A percentile compares a stretch with the other conserved stretches of the same genome.
phyloP scores from a whole-genome alignment of 2,113 vertebrate species.

The Bufo gargarizans region DNA sequence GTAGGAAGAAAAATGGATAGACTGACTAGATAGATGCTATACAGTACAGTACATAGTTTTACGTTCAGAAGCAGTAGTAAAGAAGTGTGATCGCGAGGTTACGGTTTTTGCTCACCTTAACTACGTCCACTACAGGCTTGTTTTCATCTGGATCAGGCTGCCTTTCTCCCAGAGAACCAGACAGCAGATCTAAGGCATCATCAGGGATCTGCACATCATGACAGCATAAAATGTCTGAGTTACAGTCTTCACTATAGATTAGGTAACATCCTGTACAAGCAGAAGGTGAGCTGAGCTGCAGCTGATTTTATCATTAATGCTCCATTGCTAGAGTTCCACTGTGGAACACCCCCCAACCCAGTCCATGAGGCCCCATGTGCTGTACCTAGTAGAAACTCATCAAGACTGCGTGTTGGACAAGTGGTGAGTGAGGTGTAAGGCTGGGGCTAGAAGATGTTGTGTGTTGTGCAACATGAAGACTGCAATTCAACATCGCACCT shows the following conservation, averaged over 20 bases:
- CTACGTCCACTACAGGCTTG: constrained; percentile 75
- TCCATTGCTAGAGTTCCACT: too few relatives aligned
- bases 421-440: too few relatives aligned
- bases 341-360: too few relatives aligned
- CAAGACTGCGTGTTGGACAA: too few relatives aligned
- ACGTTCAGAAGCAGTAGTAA: not conserved
- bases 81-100: not conserved
- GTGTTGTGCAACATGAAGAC: too few relatives aligned
- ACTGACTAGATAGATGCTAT: not conserved
- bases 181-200: constrained; percentile 73
- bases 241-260: not conserved
- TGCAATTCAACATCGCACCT: too few relatives aligned
- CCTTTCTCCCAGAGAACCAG: constrained; percentile 72
- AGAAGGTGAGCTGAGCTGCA: too few relatives aligned
- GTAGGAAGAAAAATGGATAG: not conserved
- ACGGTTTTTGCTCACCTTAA: constrained; percentile 70
- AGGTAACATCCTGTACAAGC: not conserved
- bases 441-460: too few relatives aligned
- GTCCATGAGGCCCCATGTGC: too few relatives aligned
- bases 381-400: too few relatives aligned
- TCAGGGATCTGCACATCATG: constrained; percentile 68
- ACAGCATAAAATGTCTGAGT: constrained; percentile 19
- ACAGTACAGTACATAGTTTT: too few relatives aligned
- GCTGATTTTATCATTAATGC: too few relatives aligned
- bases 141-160: constrained; percentile 73